Conservation (phyloP, 2,797 vertebrate species). For the Perodicticus potto region DNA sequence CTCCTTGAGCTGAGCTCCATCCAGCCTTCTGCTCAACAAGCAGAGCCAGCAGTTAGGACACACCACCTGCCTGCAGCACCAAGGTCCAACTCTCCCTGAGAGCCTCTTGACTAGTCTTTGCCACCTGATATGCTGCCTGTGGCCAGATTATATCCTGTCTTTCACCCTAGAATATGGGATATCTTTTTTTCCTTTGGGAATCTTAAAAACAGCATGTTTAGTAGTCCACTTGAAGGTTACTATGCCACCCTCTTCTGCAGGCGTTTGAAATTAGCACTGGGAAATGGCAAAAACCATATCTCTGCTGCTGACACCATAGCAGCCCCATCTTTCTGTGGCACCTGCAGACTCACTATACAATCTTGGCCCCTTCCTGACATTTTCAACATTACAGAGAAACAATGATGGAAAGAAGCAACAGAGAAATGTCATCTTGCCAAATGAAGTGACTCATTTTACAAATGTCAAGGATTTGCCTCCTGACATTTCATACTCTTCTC, state of each 20-base stretch:
- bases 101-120: not conserved
- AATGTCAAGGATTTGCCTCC: constrained; percentile 42
- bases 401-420: not conserved
- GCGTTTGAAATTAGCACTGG: not conserved
- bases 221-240: not conserved
- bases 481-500: not conserved
- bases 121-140: not conserved
- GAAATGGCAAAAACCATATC: not conserved
- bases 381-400: not conserved
- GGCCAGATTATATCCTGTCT: not conserved
- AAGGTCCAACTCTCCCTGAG: not conserved
- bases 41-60: not conserved
- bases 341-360: too few relatives aligned
- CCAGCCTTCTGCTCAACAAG: not conserved
- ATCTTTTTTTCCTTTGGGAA: not conserved
- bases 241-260: not conserved
- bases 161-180: not conserved
- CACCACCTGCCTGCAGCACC: not conserved
- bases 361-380: not conserved
- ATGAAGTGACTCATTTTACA: constrained; percentile 14
- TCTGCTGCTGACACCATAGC: not conserved
- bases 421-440: not conserved
- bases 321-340: not conserved
- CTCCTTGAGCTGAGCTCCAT: not conserved
- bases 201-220: not conserved